Percentiles rank a stretch among this genome's conserved stretches.
These are phyloP conservation scores for Jacana jacana DNA, from an alignment of 2,113 vertebrate genomes.

Conservation along the genomic window DNA sequence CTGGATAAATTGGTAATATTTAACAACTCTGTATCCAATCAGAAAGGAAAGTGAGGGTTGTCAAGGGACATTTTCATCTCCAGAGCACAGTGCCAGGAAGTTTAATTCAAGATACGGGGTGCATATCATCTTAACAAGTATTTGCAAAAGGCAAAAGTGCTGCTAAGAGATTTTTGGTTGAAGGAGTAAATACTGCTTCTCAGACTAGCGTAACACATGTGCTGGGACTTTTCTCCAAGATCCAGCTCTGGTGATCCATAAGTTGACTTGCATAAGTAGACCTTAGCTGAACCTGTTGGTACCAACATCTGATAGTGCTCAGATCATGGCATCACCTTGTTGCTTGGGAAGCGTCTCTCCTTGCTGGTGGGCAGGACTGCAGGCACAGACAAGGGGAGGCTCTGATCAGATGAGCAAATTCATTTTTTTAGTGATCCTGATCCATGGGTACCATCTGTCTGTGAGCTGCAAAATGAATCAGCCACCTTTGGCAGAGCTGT, in stretches of 20 bases:
- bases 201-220: fast-evolving
- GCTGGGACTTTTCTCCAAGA: neutral
- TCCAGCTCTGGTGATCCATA: neutral
- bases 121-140: neutral
- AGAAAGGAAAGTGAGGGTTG: neutral
- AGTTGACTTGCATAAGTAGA: neutral
- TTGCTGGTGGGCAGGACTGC: neutral
- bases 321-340: neutral
- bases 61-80: neutral
- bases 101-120: neutral
- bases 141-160: neutral
- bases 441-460: neutral
- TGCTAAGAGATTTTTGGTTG: neutral
- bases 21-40: neutral
- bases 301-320: neutral
- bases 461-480: neutral
- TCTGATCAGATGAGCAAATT: neutral
- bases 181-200: neutral
- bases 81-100: neutral
- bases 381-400: too few relatives aligned
- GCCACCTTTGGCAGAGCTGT: neutral
- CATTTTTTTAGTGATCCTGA: neutral
- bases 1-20: neutral
- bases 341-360: fast-evolving
- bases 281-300: neutral